Conservation (phyloP, 2,113 vertebrate genomes). For the Hypocryptadius cinnamomeus region DNA sequence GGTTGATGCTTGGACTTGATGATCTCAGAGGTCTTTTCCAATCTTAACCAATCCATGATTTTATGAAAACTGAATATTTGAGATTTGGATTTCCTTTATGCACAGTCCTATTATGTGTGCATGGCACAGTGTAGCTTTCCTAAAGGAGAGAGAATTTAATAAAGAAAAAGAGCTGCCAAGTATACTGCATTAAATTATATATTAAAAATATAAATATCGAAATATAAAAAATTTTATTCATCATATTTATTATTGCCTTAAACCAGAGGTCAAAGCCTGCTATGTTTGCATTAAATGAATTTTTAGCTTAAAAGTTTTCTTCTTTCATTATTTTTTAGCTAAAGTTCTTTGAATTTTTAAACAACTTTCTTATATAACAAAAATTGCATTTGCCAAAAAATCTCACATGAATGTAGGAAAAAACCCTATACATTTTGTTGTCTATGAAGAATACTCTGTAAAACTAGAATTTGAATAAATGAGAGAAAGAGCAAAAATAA, state of each 20-base stretch:
- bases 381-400: neutral
- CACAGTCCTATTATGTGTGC: neutral
- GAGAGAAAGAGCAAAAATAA: neutral
- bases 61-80: neutral
- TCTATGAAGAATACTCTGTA: neutral
- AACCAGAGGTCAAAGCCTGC: neutral
- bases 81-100: neutral
- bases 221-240: neutral
- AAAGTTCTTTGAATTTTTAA: neutral
- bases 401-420: neutral
- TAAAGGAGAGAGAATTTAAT: neutral
- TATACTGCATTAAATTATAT: neutral
- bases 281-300: neutral
- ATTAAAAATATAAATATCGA: neutral
- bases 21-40: neutral
- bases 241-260: neutral
- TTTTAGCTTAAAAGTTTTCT: neutral
- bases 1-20: too few species aligned
- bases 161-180: neutral
- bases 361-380: neutral
- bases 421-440: fast-evolving
- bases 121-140: neutral
- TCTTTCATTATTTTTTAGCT: neutral
- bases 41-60: neutral
- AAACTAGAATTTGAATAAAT: neutral